These are phyloP conservation scores for Thaleichthys pacificus DNA, from an alignment of 2,797 vertebrate genomes.

Conservation along the genomic window DNA sequence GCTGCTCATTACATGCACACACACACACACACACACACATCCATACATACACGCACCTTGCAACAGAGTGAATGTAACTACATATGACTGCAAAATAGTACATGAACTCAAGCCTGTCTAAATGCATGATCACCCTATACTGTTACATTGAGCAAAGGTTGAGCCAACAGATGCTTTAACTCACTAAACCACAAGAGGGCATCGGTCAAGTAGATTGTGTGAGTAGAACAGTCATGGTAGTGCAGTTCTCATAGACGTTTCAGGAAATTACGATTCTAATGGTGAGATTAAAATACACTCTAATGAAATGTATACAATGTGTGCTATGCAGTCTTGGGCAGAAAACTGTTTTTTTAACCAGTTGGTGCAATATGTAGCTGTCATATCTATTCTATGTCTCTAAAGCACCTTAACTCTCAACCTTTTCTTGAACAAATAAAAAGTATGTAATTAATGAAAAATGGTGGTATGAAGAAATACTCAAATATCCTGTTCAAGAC, in stretches of 20 bases:
- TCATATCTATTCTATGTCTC: neutral
- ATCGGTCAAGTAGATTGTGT: conserved; percentile 11
- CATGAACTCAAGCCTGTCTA: conserved; percentile 16
- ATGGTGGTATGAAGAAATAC: neutral
- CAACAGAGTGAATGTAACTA: neutral
- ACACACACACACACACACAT: conserved; percentile 1
- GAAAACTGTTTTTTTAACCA: neutral
- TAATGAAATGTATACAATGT: neutral
- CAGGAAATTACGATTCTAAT: conserved; percentile 13
- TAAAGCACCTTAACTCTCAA: too few relatives aligned
- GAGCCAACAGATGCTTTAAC: neutral
- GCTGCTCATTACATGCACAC: neutral
- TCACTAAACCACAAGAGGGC: conserved; percentile 27
- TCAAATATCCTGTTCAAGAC: neutral
- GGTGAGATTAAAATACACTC: neutral
- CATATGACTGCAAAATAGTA: conserved; percentile 7
- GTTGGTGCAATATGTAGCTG: neutral
- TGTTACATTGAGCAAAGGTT: conserved; percentile 4
- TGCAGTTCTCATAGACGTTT: neutral
- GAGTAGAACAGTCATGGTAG: neutral
- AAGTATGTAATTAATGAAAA: neutral
- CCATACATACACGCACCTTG: conserved; percentile 6
- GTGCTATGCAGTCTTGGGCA: neutral
- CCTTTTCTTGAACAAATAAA: neutral
- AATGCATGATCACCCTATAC: conserved; percentile 11